Percentiles rank a stretch among this genome's conserved stretches.
These are phyloP conservation scores for Heliconius erato DNA, from an alignment of 2,888 invertebrate genomes.

Conservation along the genomic window DNA sequence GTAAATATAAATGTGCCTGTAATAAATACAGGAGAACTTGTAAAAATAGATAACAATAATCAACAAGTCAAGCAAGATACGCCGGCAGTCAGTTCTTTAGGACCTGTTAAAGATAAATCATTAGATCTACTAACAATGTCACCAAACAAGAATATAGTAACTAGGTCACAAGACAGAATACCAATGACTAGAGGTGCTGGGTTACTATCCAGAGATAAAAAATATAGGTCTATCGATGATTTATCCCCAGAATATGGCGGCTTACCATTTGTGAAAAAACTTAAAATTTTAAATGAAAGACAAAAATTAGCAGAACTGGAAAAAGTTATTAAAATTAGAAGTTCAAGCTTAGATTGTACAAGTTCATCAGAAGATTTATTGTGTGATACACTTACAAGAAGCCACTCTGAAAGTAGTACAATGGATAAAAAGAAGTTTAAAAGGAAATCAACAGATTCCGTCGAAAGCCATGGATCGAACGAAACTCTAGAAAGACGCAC, in stretches of 20 bases:
- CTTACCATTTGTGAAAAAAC: conserved; percentile 94
- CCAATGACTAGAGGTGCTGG: conserved; percentile 61
- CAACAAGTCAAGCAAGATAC: conserved; percentile 74
- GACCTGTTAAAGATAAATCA: conserved; percentile 80
- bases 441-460: conserved; percentile 76
- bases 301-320: conserved; percentile 94
- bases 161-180: conserved; percentile 65
- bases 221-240: conserved; percentile 94
- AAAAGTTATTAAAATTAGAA: conserved; percentile 90
- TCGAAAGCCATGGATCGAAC: conserved; percentile 85
- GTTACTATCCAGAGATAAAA: conserved; percentile 84
- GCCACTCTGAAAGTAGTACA: conserved; percentile 93
- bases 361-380: conserved; percentile 86
- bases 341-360: conserved; percentile 92
- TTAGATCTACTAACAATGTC: conserved; percentile 79
- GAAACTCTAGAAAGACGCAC: conserved; percentile 93
- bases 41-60: conserved; percentile 83
- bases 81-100: conserved; percentile 77
- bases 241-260: conserved; percentile 94
- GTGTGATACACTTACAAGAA: conserved; percentile 88
- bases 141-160: conserved; percentile 67
- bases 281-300: conserved; percentile 94
- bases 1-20: conserved; percentile 74
- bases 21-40: conserved; percentile 80
- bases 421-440: conserved; percentile 87